Evolutionary conservation across 2,113 vertebrate species (phyloP).

Genomic region (Lonchura striata): DNA sequence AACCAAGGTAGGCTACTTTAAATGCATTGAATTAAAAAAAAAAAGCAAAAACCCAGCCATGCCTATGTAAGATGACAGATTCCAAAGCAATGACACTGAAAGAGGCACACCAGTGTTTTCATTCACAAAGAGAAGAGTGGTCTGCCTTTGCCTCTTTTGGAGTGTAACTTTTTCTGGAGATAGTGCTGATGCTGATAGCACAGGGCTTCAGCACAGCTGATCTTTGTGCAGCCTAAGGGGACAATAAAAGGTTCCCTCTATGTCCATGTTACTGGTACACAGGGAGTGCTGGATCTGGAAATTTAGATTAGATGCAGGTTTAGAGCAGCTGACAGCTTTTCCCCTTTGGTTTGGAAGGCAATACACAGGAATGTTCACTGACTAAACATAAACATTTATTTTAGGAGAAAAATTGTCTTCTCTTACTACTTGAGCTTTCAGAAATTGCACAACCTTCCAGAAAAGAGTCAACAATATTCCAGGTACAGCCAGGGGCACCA

Average conservation of each 20-base stretch:
- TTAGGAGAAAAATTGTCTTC: not conserved
- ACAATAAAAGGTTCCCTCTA: not conserved
- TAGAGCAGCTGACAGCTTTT: not conserved
- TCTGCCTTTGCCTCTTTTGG: not conserved
- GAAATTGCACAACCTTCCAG: not conserved
- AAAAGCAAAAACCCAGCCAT: not conserved
- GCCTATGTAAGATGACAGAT: not conserved
- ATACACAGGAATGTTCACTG: not conserved
- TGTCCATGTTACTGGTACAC: not conserved
- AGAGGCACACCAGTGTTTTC: not conserved
- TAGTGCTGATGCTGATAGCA: not conserved
- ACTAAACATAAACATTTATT: not conserved
- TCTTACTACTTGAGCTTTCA: not conserved
- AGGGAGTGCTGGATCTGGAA: not conserved
- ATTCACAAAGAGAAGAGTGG: not conserved
- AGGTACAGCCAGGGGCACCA: not conserved
- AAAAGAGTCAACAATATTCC: not conserved
- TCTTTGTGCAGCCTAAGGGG: not conserved
- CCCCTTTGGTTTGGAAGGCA: not conserved
- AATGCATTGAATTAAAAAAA: not conserved
- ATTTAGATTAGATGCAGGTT: not conserved
- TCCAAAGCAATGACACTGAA: not conserved
- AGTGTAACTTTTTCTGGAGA: not conserved
- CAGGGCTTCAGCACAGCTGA: not conserved
- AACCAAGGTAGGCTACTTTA: not conserved